Percentiles rank a stretch among this genome's conserved stretches.
Evolutionary conservation across 2,888 invertebrate genomes (phyloP).

Genomic region (Seira musarum): DNA sequence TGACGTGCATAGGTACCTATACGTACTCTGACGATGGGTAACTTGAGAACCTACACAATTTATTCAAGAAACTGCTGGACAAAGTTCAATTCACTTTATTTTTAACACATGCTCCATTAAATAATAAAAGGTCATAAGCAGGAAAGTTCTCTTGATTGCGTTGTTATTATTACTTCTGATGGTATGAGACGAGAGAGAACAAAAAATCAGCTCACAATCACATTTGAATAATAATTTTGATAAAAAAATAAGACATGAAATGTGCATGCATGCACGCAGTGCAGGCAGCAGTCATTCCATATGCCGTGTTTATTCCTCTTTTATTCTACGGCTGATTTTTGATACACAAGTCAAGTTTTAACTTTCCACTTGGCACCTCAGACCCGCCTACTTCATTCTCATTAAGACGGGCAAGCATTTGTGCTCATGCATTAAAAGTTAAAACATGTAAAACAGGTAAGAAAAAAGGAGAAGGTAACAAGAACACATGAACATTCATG

Average conservation of each 20-base stretch:
- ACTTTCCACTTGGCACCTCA: constrained; percentile 60
- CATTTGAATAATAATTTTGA: background rate
- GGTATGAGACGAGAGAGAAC: too few species aligned
- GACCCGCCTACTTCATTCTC: constrained; percentile 58
- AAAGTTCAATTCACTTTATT: too few species aligned
- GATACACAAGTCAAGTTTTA: constrained; percentile 52
- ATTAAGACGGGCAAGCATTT: constrained; percentile 39
- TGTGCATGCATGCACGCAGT: constrained; percentile 36
- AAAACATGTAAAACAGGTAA: background rate
- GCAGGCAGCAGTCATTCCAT: constrained; percentile 18
- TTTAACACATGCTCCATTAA: too few species aligned
- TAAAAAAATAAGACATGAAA: constrained; percentile 22
- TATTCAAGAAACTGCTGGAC: too few species aligned
- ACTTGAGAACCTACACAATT: too few species aligned
- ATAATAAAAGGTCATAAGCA: too few species aligned
- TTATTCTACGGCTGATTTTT: constrained; percentile 23
- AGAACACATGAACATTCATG: background rate
- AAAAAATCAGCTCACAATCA: background rate
- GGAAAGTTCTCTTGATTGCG: too few species aligned
- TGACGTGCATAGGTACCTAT: too few species aligned
- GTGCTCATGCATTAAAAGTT: background rate
- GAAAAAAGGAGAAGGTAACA: constrained; percentile 7
- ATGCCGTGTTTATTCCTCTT: background rate
- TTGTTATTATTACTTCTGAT: too few species aligned
- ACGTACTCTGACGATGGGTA: too few species aligned